These are phyloP conservation scores for Australoheros facetus DNA, from an alignment of 2,797 vertebrate species.

Conservation along the genomic window DNA sequence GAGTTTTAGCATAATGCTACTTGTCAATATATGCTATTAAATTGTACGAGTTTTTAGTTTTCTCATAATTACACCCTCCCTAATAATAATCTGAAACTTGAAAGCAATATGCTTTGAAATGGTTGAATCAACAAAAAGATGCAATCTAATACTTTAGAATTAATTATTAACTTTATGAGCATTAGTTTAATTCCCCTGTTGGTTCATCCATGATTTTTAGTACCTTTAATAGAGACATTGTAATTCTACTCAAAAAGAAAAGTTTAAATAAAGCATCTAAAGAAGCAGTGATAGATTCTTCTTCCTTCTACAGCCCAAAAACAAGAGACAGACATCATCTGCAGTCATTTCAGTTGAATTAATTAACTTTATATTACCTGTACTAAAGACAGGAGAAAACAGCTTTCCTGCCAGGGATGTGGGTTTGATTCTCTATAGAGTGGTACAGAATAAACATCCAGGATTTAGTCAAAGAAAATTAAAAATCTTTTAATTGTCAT, in stretches of 20 bases:
- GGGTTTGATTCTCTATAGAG: background rate
- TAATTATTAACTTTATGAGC: background rate
- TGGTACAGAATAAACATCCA: background rate
- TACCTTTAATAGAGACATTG: background rate
- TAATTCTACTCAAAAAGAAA: no score
- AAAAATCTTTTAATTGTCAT: background rate
- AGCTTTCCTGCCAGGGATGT: background rate
- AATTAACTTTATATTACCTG: background rate
- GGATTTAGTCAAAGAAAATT: background rate
- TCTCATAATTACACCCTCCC: background rate
- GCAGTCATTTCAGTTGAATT: background rate
- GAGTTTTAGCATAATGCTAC: background rate
- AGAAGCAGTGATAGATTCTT: background rate
- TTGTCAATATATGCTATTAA: background rate
- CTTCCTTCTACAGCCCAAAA: background rate
- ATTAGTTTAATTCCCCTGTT: background rate
- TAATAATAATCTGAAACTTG: background rate
- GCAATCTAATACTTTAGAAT: background rate
- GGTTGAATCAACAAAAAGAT: background rate
- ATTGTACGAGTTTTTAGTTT: background rate
- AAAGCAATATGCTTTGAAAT: background rate
- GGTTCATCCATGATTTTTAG: background rate
- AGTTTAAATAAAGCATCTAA: background rate
- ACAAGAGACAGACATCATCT: background rate
- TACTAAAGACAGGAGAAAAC: background rate